Evolutionary conservation across 1,140 invertebrate genomes (phyloP).

Genomic region (Anthonomus grandis): DNA sequence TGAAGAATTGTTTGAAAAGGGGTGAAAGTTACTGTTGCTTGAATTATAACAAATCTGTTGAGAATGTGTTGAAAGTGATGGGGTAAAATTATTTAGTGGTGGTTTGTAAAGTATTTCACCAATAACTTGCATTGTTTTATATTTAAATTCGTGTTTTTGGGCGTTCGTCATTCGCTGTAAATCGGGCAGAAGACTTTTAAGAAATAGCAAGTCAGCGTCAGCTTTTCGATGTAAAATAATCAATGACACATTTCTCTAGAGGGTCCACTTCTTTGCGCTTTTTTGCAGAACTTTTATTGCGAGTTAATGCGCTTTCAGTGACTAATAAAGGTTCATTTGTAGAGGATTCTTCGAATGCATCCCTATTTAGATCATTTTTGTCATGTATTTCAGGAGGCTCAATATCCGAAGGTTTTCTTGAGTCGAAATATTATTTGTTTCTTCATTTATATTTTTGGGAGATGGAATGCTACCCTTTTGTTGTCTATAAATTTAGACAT

Average conservation of each 20-base stretch:
- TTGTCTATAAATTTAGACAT: no score
- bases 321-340: slow-evolving; percentile 18
- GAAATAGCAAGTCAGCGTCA: slow-evolving; percentile 7
- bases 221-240: slow-evolving; percentile 10
- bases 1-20: no score
- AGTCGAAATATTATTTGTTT: slow-evolving; percentile 1
- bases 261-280: slow-evolving; percentile 6
- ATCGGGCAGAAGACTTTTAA: slow-evolving; percentile 14
- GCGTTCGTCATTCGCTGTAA: slow-evolving; percentile 8
- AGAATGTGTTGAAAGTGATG: no score
- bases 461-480: slow-evolving; percentile 16
- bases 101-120: no score
- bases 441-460: slow-evolving; percentile 17
- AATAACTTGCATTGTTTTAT: no score
- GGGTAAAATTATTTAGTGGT: no score
- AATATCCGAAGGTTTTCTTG: slow-evolving; percentile 11
- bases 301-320: neutral
- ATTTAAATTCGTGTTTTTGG: slow-evolving; percentile 11
- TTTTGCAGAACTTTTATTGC: slow-evolving; percentile 5
- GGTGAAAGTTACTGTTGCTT: no score
- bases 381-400: slow-evolving; percentile 22
- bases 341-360: slow-evolving; percentile 14
- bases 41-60: no score
- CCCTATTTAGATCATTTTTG: slow-evolving; percentile 13
- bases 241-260: slow-evolving; percentile 16